phyloP scores from a whole-genome alignment of 2,113 vertebrate species.

The Cichladusa arquata region DNA sequence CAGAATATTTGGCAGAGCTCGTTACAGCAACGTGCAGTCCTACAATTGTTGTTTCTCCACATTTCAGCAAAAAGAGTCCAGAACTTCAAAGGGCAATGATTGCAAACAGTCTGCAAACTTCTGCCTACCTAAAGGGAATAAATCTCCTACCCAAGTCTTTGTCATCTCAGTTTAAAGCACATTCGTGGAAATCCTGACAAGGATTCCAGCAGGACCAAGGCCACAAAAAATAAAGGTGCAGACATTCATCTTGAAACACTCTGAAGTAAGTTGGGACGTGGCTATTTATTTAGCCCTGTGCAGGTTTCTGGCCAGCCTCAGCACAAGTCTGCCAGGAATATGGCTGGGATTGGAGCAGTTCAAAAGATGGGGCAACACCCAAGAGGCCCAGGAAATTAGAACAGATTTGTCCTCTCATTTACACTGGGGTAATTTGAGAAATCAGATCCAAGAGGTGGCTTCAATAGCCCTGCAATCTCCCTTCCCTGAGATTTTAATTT shows the following conservation, averaged over 20 bases:
- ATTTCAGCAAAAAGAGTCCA: neutral
- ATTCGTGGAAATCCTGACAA: neutral
- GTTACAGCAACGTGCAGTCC: neutral
- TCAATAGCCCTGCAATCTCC: neutral
- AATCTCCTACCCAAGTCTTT: neutral
- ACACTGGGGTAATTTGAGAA: neutral
- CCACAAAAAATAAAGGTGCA: neutral
- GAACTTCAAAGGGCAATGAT: neutral
- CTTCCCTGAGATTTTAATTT: neutral
- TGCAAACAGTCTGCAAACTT: neutral
- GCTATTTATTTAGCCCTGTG: neutral
- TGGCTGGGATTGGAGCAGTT: neutral
- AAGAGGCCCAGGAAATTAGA: neutral
- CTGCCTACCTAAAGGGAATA: neutral
- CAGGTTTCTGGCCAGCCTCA: neutral
- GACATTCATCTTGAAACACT: neutral
- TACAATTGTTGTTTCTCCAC: neutral
- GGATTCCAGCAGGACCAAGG: neutral
- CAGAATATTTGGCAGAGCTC: neutral
- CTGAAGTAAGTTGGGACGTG: neutral
- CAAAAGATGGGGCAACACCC: neutral
- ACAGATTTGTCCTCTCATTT: neutral
- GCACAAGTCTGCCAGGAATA: neutral
- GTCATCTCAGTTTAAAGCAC: neutral
- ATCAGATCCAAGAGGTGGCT: slow-evolving; percentile 1